A percentile compares a stretch with the other conserved stretches of the same genome.
phyloP scores from a whole-genome alignment of 53 echinoderm and acorn worm genomes.

The Astropecten irregularis region DNA sequence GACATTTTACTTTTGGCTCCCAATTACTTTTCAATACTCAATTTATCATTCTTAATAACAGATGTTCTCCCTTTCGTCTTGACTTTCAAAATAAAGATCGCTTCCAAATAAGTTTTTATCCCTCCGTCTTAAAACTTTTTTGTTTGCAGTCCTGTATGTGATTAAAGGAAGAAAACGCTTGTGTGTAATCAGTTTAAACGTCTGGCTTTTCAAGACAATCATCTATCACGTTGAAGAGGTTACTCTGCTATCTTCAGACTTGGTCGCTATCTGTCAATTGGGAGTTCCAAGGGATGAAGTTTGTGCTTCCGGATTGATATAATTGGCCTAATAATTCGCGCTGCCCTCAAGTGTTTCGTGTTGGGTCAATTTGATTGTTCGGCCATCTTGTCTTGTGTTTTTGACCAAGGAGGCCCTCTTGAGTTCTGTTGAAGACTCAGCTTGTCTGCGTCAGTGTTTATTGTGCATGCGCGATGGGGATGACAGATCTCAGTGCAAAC shows the following conservation, averaged over 20 bases:
- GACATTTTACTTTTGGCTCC: too few relatives aligned
- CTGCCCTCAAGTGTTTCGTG: conserved; percentile 35
- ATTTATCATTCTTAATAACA: too few relatives aligned
- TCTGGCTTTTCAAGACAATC: background rate
- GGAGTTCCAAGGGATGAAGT: conserved; percentile 29
- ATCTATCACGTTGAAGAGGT: conserved; percentile 18
- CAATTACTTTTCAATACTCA: too few relatives aligned
- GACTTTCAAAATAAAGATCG: too few relatives aligned
- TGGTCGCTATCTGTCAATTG: conserved; percentile 16
- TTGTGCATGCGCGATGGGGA: background rate
- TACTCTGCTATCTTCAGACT: background rate
- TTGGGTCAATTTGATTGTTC: conserved; percentile 3
- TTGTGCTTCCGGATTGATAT: conserved; percentile 20
- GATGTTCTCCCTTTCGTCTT: too few relatives aligned
- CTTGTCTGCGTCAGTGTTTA: too few relatives aligned
- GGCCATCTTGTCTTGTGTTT: background rate
- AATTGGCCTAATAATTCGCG: conserved; percentile 55
- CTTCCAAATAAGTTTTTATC: too few relatives aligned
- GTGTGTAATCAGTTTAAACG: background rate
- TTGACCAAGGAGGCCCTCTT: conserved; percentile 50
- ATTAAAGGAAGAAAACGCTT: too few relatives aligned
- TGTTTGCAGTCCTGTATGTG: too few relatives aligned
- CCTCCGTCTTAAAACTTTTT: too few relatives aligned
- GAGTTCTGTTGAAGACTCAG: too few relatives aligned
- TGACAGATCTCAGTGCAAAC: conserved; percentile 41